phyloP scores from a whole-genome alignment of 2,888 invertebrate species.

The Parasteatoda lunata region DNA sequence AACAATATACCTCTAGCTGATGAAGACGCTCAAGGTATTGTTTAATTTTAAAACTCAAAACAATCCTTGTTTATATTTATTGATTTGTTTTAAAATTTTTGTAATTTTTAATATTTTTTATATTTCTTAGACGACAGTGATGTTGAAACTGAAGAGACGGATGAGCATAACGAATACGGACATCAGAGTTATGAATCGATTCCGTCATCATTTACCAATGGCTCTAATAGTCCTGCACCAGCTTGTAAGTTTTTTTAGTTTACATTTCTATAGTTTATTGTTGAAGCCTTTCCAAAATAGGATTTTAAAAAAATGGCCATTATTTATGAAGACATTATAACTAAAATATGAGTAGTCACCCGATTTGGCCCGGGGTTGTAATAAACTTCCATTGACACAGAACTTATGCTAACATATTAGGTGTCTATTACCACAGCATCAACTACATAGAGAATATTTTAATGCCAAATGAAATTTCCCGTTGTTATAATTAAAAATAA shows the following conservation, averaged over 20 bases:
- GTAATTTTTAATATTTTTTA: not conserved
- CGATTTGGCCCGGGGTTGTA: too few species aligned
- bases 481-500: too few species aligned
- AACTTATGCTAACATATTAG: too few species aligned
- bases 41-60: not conserved
- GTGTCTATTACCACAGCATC: too few species aligned
- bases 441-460: too few species aligned
- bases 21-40: conserved; percentile 81
- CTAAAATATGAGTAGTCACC: too few species aligned
- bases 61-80: not conserved
- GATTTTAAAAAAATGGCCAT: too few species aligned
- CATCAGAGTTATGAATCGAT: conserved; percentile 90
- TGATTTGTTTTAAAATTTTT: not conserved
- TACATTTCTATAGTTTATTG: not conserved
- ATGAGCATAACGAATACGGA: conserved; percentile 77
- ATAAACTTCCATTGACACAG: too few species aligned
- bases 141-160: conserved; percentile 73
- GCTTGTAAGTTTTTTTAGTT: conserved; percentile 64
- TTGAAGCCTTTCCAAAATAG: too few species aligned
- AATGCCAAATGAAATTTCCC: too few species aligned
- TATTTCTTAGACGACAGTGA: conserved; percentile 80
- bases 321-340: too few species aligned
- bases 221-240: conserved; percentile 78
- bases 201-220: conserved; percentile 90
- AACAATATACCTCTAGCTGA: conserved; percentile 90